Base-by-base conservation (phyloP, 2,888 invertebrate genomes). In the Cantharis rustica region DNA sequence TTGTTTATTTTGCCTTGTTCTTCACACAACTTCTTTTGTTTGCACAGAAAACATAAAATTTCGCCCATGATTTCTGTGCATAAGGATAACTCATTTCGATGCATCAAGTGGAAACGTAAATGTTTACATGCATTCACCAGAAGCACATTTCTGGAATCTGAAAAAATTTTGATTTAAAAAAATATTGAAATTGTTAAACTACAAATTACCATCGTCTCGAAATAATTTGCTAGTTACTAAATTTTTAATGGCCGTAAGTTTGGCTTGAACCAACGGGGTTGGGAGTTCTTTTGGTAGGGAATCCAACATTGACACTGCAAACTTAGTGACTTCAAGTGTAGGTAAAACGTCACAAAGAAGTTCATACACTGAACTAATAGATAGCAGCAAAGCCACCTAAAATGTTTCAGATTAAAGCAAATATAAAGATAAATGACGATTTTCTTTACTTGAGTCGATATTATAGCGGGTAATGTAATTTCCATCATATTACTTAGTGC, bases 1-100 rank as follows among this genome's bases (percentile, higher is more conserved):
- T 92, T 92, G 82, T 91, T 91, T 20, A 92, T 90, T 83, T 91
- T 91, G 74, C 89, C 90, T 77, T 90, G 87, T 79, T 90, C 89
- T 72, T 90, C 88, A 71, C 89, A 88, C 61, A 84, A 80, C 80
- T 88, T 88, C 63, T 88, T 85, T 74, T 90, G 89, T 80, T 90
- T 91, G 84, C 91, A 91, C 16, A 93, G 86, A 82, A 91, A 92
- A 64, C 90, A 91, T 16, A 98, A 91, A 27, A 98, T 93, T 86
- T 97, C 97, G 0, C 95, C 95, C 10, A 98, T 89, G 83, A 98
- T 96, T 77, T 95, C 95, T 0, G 96, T 95, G 84, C 96, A 96
- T 5, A 95, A 91, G 13, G 93, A 90, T 31, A 97, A 88, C 85
- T 97, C 97, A 84, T 96, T 95, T 16, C 95, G 91, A 0, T 94